These are phyloP conservation scores for Hozukius guyotensis DNA, from an alignment of 2,797 vertebrate genomes.

Conservation along the genomic window DNA sequence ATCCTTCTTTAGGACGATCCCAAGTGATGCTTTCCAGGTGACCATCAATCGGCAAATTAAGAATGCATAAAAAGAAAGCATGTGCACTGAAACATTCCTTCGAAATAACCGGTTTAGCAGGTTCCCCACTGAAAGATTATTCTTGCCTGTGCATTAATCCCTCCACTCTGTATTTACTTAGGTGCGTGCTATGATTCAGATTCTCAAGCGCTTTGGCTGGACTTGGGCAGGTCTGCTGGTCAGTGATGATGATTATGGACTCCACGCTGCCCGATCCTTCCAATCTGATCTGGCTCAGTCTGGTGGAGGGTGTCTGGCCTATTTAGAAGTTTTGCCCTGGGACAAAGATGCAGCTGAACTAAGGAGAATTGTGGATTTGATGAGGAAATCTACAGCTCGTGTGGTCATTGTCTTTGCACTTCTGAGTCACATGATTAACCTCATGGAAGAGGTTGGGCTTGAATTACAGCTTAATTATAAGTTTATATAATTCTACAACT, in stretches of 20 bases:
- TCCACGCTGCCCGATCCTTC: slow-evolving; percentile 65
- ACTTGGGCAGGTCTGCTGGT: slow-evolving; percentile 76
- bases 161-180: not conserved
- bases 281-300: slow-evolving; percentile 35
- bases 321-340: slow-evolving; percentile 65
- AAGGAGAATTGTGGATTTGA: slow-evolving; percentile 50
- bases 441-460: slow-evolving; percentile 52
- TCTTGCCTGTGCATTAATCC: not conserved
- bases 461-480: not conserved
- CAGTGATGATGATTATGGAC: slow-evolving; percentile 76
- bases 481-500: rapidly evolving
- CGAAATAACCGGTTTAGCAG: not conserved
- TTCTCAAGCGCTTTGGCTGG: slow-evolving; percentile 72
- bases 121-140: not conserved
- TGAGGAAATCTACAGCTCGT: slow-evolving; percentile 56
- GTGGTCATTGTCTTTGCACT: slow-evolving; percentile 60
- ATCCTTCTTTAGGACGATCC: too few species aligned
- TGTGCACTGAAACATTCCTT: not conserved
- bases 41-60: too few species aligned
- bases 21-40: too few species aligned
- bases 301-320: slow-evolving; percentile 67
- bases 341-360: slow-evolving; percentile 42
- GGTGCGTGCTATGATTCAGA: slow-evolving; percentile 71
- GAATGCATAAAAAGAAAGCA: too few species aligned
- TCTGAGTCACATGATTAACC: slow-evolving; percentile 34